Conservation (phyloP, 2,113 vertebrate genomes). For the Pelecanoides urinatrix region DNA sequence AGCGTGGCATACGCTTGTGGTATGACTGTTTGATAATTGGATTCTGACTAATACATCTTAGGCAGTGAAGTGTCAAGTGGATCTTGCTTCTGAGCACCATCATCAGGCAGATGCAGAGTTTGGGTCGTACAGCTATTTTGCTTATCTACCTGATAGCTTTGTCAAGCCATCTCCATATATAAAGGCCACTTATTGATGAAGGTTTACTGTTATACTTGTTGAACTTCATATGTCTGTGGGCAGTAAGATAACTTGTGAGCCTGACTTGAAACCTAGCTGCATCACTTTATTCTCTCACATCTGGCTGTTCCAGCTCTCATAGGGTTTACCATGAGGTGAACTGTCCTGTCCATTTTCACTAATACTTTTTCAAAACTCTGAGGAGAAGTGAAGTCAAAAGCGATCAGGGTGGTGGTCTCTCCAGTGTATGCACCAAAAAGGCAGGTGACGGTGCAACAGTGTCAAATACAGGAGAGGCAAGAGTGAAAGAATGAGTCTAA, state of each 20-base stretch:
- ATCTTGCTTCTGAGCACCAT: background rate
- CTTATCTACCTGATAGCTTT: rapidly evolving
- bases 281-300: background rate
- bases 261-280: background rate
- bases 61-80: background rate
- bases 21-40: background rate
- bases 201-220: background rate
- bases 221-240: background rate
- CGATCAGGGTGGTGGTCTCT: background rate
- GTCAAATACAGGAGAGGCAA: background rate
- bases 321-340: background rate
- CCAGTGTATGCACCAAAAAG: background rate
- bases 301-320: background rate
- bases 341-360: background rate
- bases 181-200: background rate
- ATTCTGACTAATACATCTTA: background rate
- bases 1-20: background rate
- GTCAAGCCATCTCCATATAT: background rate
- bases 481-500: background rate
- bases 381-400: background rate
- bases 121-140: background rate
- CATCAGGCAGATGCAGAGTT: background rate
- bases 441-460: background rate
- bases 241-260: background rate
- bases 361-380: background rate